Conservation (phyloP, 2,888 invertebrate genomes). For the Himalopsyche anomala region DNA sequence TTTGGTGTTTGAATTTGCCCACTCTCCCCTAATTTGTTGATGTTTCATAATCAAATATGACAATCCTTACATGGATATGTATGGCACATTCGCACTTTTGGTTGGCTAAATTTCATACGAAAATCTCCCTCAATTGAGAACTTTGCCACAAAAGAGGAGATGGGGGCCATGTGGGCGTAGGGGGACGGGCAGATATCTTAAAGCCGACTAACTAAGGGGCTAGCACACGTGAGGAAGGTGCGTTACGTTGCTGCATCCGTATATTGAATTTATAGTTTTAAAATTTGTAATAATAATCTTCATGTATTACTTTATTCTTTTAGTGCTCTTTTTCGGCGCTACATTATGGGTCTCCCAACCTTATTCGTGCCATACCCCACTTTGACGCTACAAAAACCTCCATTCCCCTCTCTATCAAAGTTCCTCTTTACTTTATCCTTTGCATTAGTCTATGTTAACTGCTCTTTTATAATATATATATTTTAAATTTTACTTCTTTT, state of each 20-base stretch:
- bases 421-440: too few species aligned
- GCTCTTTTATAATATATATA: too few species aligned
- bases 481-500: too few species aligned
- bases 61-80: background rate
- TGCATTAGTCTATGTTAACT: too few species aligned
- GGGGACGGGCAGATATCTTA: conserved; percentile 60
- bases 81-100: background rate
- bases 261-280: background rate
- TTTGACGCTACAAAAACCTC: too few species aligned
- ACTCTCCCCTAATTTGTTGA: background rate
- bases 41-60: background rate
- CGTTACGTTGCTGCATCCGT: conserved; percentile 31
- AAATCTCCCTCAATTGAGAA: conserved; percentile 27
- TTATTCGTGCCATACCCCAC: too few species aligned
- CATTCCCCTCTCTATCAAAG: too few species aligned
- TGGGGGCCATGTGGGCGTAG: conserved; percentile 22
- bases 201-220: conserved; percentile 64
- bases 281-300: too few species aligned
- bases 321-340: too few species aligned
- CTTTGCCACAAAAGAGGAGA: conserved; percentile 21
- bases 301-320: too few species aligned
- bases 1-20: conserved; percentile 17
- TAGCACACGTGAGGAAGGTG: conserved; percentile 59
- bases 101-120: background rate
- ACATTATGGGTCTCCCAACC: too few species aligned